A percentile compares a stretch with the other conserved stretches of the same genome.
phyloP scores from a whole-genome alignment of 2,888 invertebrate species.

The Synergus umbraculus region DNA sequence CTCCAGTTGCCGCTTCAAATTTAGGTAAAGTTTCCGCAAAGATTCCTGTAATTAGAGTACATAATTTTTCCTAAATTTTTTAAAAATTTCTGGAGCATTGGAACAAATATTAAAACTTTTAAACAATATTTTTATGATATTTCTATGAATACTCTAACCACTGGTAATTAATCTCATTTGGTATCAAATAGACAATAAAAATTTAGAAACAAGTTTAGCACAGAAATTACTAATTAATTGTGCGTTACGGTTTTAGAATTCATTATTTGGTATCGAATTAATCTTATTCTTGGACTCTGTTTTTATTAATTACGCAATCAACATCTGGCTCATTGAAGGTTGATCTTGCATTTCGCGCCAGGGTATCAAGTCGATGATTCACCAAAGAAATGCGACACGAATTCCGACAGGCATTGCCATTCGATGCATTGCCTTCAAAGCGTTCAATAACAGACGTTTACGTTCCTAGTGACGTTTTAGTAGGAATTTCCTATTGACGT shows the following conservation, averaged over 20 bases:
- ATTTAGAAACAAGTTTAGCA: too few species aligned
- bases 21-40: conserved; percentile 83
- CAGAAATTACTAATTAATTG: background rate
- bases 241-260: background rate
- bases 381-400: conserved; percentile 35
- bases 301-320: conserved; percentile 26
- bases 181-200: too few species aligned
- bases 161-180: background rate
- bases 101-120: too few species aligned
- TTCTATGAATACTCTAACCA: background rate
- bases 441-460: conserved; percentile 7
- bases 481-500: background rate
- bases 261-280: background rate
- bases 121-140: too few species aligned
- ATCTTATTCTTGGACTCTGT: background rate
- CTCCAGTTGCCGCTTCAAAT: conserved; percentile 83
- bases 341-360: conserved; percentile 31
- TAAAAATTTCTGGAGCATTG: background rate
- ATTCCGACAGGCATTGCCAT: conserved; percentile 27
- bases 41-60: conserved; percentile 80
- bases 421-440: conserved; percentile 12
- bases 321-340: conserved; percentile 24
- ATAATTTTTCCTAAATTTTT: background rate
- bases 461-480: conserved; percentile 21
- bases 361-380: conserved; percentile 35